These are phyloP conservation scores for Notechis scutatus DNA, from an alignment of 2,113 vertebrate species.

Conservation along the genomic window DNA sequence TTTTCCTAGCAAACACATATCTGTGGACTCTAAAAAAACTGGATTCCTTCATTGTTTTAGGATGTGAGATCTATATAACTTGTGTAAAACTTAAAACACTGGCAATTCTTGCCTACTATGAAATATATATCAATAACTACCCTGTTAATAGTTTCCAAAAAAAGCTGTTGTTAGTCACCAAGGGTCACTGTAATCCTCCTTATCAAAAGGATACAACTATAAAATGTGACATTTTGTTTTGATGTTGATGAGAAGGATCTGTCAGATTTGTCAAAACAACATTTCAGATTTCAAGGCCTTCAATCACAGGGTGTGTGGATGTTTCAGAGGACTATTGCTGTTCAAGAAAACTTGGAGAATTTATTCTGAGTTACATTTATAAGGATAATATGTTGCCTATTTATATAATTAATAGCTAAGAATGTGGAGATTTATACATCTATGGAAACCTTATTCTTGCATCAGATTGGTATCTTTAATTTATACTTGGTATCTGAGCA, in stretches of 20 bases:
- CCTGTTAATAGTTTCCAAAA: neutral
- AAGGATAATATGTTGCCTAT: neutral
- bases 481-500: neutral
- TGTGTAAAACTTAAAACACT: neutral
- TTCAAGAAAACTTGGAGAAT: neutral
- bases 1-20: neutral
- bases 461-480: neutral
- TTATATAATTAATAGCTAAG: neutral
- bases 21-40: neutral
- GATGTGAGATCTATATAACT: neutral
- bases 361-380: neutral
- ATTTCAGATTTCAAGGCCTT: slow-evolving; percentile 27
- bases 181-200: neutral
- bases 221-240: slow-evolving; percentile 33
- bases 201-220: neutral
- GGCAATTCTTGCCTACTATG: neutral
- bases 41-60: neutral
- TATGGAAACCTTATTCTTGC: neutral
- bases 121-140: slow-evolving; percentile 7
- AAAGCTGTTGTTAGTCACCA: neutral
- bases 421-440: neutral
- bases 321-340: neutral
- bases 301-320: neutral
- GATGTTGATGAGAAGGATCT: slow-evolving; percentile 20
- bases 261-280: slow-evolving; percentile 31